Base-by-base conservation (phyloP, 2,888 invertebrate genomes). In the Herminia tarsipennalis region DNA sequence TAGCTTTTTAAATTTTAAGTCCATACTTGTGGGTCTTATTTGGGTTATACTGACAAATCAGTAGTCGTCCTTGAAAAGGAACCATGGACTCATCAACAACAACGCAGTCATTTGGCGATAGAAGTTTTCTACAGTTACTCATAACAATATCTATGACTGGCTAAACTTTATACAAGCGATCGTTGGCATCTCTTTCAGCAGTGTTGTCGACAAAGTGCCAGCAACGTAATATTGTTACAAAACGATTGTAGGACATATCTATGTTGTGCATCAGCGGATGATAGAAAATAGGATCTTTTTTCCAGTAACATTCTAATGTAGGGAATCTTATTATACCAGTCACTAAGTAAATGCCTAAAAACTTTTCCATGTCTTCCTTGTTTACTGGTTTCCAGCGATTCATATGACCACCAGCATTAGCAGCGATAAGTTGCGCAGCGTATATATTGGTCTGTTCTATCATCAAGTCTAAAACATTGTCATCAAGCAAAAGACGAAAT, bases 21-120 rank as follows among this genome's bases (percentile, higher is more conserved):
- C 57, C 59, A 37, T 61, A 59, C 28, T 62, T 62, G 41, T 62
- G 45, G 5, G 49, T 45, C 43, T 66, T 66, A 14, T 29, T 22
- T 34, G 64, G 56, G 27, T 56, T 60, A 40, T 63, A 64, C 28
- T 52, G 54, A 8, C 51, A 44, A 20, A 60, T 40, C 9, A 21
- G 29, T 20, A 58, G 13, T 43, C 52, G 27, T 6, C 55, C 56
- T 46, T 47, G 41, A 42, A 65, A 63, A 1, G 35, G 47, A 6
- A 65, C 50, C 55, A 67, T 65, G 4, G 59, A 61, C 33, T 63
- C 63, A 22, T 61, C 62, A 0, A 61, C 49, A 13, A 51, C 56
- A 24, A 56, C 13, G 32, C 10, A 22, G 29, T 60, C 48, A 24
- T 41, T 43, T 22, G 57, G 57, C 29, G 55, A 45, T 21, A 39